A percentile compares a stretch with the other conserved stretches of the same genome.
Evolutionary conservation across 1,140 invertebrate species (phyloP).

Genomic region (Leguminivora glycinivorella): DNA sequence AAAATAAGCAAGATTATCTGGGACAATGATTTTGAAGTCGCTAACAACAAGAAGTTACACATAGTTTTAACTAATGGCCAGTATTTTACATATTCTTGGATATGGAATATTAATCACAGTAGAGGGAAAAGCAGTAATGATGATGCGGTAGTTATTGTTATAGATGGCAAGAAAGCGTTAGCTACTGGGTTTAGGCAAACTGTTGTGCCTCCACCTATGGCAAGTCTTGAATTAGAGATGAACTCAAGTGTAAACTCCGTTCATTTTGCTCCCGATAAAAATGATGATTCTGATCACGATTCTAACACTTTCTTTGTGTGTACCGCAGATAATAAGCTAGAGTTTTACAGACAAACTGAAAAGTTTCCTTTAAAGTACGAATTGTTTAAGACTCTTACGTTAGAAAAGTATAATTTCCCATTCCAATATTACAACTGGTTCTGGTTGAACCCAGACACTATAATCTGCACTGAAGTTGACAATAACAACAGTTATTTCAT

Average conservation of each 20-base stretch:
- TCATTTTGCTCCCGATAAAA: slow-evolving; percentile 77
- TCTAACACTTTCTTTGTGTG: slow-evolving; percentile 73
- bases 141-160: slow-evolving; percentile 84
- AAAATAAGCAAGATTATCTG: slow-evolving; percentile 80
- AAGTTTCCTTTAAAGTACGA: slow-evolving; percentile 62
- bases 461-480: slow-evolving; percentile 49
- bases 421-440: slow-evolving; percentile 66
- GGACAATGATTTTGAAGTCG: slow-evolving; percentile 80
- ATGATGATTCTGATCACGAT: slow-evolving; percentile 42
- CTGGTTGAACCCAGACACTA: slow-evolving; percentile 52
- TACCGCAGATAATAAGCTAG: slow-evolving; percentile 50
- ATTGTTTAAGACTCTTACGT: slow-evolving; percentile 41
- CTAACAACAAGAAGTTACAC: slow-evolving; percentile 81
- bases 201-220: slow-evolving; percentile 92
- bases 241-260: slow-evolving; percentile 81
- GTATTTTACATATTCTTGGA: slow-evolving; percentile 81
- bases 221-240: slow-evolving; percentile 81
- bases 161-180: slow-evolving; percentile 87
- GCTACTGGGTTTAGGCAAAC: slow-evolving; percentile 86
- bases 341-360: slow-evolving; percentile 56
- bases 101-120: slow-evolving; percentile 81
- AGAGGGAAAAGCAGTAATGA: slow-evolving; percentile 73
- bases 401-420: slow-evolving; percentile 54
- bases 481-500: slow-evolving; percentile 47
- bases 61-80: slow-evolving; percentile 79